Evolutionary conservation across 1,140 invertebrate species (phyloP), one percentile per base, ranked within the genome.

Genomic region (Coelopa frigida): DNA sequence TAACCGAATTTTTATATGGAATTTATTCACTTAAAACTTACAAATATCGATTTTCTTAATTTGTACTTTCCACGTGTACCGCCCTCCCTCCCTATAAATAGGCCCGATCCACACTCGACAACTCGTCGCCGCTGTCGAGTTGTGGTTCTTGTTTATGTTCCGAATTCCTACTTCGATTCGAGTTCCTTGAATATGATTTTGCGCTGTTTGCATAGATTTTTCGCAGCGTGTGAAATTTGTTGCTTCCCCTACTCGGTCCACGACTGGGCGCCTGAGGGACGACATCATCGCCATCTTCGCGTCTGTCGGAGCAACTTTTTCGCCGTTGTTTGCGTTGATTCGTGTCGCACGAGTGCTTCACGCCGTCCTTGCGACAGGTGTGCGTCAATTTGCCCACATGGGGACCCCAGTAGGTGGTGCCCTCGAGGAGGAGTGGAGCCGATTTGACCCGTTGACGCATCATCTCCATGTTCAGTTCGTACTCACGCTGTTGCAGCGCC

Each of bases 371-470:
- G 7, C 54, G 55, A 21, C 65, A 68, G 5, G 32, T 54, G 46
- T 68, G 65, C 8, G 52, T 54, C 5, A 66, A 41, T 11, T 68
- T 68, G 7, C 65, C 65, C 17, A 68, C 62, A 44, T 61, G 53
- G 1, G 64, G 65, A 0, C 61, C 61, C 62, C 66, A 69, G 32
- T 53, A 62, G 10, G 66, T 67, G 7, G 53, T 43, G 2, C 67
- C 67, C 43, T 69, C 67, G 2, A 69, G 54, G 5, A 69, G 44
- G 1, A 69, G 44, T 0, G 67, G 67, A 3, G 67, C 67, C 0
- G 67, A 64, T 39, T 67, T 66, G 0, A 69, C 67, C 10, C 67
- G 53, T 38, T 67, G 58, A 0, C 61, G 48, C 67, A 69, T 69
- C 52, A 69, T 49, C 26, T 63, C 61, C 63, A 69, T 67, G 21